Base-by-base conservation (phyloP, 2,113 vertebrate species). In the Leptodactylus fuscus region DNA sequence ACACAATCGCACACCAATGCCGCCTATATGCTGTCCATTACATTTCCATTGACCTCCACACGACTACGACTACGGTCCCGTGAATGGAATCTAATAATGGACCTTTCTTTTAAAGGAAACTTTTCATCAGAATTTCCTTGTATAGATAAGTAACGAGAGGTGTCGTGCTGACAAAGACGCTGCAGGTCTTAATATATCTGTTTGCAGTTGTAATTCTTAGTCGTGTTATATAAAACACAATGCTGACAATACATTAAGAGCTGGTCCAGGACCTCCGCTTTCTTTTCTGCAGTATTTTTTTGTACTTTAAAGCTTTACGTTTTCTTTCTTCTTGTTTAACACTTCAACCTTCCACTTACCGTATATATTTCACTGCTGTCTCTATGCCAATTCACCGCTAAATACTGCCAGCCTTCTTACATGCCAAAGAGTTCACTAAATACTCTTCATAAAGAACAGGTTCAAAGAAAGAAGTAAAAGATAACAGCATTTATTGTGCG, bases 401-500 rank as follows among this genome's bases (percentile, higher is more conserved):
- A 48, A 18, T 48, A 29, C 13, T 16, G 4, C 15, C 11, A 29
- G 0, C 27, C 41, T 48, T n/a, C 44, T 49, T 27, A 46, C 73
- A 32, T 29, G 46, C 10, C 46, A 20, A 32, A 76, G 73, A 32
- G n/a, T 76, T 76, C 12, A 29, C 16, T 5, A 81, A 67, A 67
- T 38, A 11, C 29, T 44, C 62, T 15, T 32, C 60, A 49, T 16
- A 38, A 71, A 53, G 46, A 36, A 36, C 24, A 49, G 18, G 65
- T 34, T 82, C 49, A 82, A 71, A 70, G 65, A 13, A 71, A 82
- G 81, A 2, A 15, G 20, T 13, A 70, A 24, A 70, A 53, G 18
- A 71, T 70, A 38, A 32, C 46, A 53, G 65, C 46, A 71, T 18
- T 51, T 18, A 82, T 82, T 82, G 81, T 82, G 81, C 41, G 27